Conservation (phyloP, 2,888 invertebrate species). For the Tridacna crocea region DNA sequence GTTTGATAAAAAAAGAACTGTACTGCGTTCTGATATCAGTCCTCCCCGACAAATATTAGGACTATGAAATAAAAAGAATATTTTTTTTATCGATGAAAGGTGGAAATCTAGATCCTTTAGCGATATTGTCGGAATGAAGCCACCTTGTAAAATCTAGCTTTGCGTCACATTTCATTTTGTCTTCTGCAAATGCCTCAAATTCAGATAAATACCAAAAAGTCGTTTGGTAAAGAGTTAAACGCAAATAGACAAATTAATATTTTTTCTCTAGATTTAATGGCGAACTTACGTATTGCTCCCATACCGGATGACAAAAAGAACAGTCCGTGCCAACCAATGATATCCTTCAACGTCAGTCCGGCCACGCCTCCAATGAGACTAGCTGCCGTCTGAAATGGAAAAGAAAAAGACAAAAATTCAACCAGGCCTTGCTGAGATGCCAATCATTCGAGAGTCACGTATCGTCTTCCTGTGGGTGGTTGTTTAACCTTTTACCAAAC, state of each 20-base stretch:
- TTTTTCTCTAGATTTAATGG: neutral
- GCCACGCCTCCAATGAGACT: conserved; percentile 70
- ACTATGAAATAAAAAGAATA: neutral
- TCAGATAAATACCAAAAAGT: neutral
- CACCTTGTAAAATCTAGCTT: no score
- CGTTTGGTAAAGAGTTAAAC: neutral
- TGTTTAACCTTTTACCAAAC: no score
- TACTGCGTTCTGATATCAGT: no score
- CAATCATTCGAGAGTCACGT: neutral
- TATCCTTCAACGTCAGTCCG: conserved; percentile 67
- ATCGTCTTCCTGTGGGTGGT: no score
- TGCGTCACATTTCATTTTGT: no score
- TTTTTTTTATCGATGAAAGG: neutral
- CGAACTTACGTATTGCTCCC: conserved; percentile 71
- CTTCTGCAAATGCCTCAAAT: neutral
- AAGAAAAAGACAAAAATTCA: neutral
- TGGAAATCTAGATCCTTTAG: no score
- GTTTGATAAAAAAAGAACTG: no score
- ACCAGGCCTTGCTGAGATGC: neutral
- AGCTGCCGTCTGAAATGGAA: conserved; percentile 64
- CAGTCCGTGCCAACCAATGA: conserved; percentile 80
- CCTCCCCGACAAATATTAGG: no score
- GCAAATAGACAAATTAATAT: neutral
- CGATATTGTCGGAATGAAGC: no score
- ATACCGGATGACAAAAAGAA: conserved; percentile 74